Base-by-base conservation (phyloP, 2,888 invertebrate species). In the Brachyptera risi region DNA sequence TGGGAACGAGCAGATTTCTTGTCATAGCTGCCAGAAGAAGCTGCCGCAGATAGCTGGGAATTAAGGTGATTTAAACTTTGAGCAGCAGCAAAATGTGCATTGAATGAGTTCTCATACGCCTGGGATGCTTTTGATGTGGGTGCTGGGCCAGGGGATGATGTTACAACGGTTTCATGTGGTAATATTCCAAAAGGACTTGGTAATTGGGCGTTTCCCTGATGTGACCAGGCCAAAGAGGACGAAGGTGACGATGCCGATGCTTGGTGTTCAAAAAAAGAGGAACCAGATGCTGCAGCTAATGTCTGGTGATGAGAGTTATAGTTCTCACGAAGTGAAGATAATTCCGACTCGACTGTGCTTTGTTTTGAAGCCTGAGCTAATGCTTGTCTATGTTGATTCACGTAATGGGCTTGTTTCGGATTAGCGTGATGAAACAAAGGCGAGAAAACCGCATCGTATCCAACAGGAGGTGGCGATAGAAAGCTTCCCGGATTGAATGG, bases 371-470 rank as follows among this genome's bases (percentile, higher is more conserved):
- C 64, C 59, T 59, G 60, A 3, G 62, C 61, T 17, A 62, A 37
- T 15, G 65, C 57, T 44, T 67, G 61, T 51, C 69, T 62, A 57
- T 68, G 65, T 51, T 66, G 67, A 38, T 66, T 70, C 58, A 73
- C 73, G 61, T 87, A 87, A 72, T 86, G 86, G 65, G 87, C 85
- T 68, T 87, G 87, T 74, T 88, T 88, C 11, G 86, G 82, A 67
- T 84, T 85, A 58, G 86, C 84, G 78, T 88, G 89, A 74, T 90
- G 90, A 76, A 91, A 90, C 65, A 91, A 76, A 65, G 91, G 90
- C 67, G 88, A 85, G 73, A 92, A 91, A 61, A 91, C 89, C 68
- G 87, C 83, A 74, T 91, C 91, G 75, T 91, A 92, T 68, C 85
- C 85, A 63, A 88, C 88, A 38, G 88, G 82, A 62, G 88, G 84